A percentile compares a stretch with the other conserved stretches of the same genome.
phyloP scores from a whole-genome alignment of 2,113 vertebrate species.

The Bufo bufo region DNA sequence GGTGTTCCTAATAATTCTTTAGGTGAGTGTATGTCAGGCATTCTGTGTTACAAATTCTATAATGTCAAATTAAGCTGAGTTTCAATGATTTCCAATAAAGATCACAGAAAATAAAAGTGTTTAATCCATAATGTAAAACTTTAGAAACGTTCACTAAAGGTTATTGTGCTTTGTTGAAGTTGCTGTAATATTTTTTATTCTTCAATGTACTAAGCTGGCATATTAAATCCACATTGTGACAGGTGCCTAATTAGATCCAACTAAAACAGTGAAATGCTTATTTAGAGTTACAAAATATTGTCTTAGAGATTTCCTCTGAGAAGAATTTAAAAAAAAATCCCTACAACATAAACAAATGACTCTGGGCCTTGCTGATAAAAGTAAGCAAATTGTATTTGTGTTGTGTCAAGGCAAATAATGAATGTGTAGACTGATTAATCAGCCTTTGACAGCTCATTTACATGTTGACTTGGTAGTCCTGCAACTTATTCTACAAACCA shows the following conservation, averaged over 20 bases:
- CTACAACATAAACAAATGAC: conserved; percentile 47
- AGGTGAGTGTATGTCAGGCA: not conserved
- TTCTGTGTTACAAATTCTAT: not conserved
- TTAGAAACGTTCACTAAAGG: conserved; percentile 23
- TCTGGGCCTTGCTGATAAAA: conserved; percentile 46
- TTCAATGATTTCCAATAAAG: conserved; percentile 28
- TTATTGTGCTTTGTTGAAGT: conserved; percentile 33
- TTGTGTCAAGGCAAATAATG: conserved; percentile 57
- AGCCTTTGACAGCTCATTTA: conserved; percentile 52
- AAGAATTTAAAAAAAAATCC: conserved; percentile 48
- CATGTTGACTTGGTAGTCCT: conserved; percentile 48
- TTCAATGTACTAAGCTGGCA: conserved; percentile 36
- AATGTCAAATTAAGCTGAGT: not conserved
- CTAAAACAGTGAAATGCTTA: conserved; percentile 53
- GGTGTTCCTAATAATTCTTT: no score
- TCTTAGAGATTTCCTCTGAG: conserved; percentile 51
- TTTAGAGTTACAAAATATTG: conserved; percentile 46
- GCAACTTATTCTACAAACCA: conserved; percentile 32
- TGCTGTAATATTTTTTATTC: conserved; percentile 23
- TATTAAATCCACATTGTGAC: conserved; percentile 49
- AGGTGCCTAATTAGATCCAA: conserved; percentile 53
- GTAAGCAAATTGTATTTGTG: conserved; percentile 53
- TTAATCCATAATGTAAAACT: conserved; percentile 36
- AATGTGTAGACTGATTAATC: conserved; percentile 57
- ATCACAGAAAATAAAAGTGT: conserved; percentile 35